Percentiles rank a stretch among this genome's conserved stretches.
These are phyloP conservation scores for Pelvicachromis taeniatus DNA, from an alignment of 2,113 vertebrate species.

Conservation along the genomic window DNA sequence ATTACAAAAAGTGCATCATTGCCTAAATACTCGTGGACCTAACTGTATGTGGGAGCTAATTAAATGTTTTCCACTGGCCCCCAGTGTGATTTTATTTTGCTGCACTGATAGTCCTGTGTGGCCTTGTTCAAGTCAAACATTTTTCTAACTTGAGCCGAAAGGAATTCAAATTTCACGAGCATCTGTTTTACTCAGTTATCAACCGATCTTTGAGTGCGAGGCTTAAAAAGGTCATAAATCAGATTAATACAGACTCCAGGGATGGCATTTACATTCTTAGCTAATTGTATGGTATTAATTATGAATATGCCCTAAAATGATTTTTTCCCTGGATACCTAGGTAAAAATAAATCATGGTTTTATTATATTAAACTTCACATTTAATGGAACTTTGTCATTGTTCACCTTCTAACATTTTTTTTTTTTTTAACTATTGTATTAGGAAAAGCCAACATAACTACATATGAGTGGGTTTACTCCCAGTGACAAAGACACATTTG, in stretches of 20 bases:
- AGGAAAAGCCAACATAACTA: not conserved
- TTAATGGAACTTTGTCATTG: not conserved
- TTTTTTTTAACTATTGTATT: not conserved
- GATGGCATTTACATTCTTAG: constrained; percentile 23
- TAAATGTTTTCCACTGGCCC: not conserved
- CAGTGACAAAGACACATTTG: not conserved
- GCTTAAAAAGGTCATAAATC: constrained; percentile 32
- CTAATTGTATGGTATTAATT: constrained; percentile 8
- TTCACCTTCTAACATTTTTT: not conserved
- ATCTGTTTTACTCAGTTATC: constrained; percentile 13
- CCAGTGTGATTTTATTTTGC: not conserved
- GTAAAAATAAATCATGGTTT: not conserved
- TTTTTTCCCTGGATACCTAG: not conserved
- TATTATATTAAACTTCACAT: not conserved
- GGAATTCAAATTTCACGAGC: not conserved
- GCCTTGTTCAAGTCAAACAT: not conserved
- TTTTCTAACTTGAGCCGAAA: not conserved
- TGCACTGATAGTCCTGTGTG: not conserved
- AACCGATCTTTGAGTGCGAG: not conserved
- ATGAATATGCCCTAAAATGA: constrained; percentile 10
- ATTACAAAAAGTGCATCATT: not conserved
- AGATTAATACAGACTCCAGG: constrained; percentile 5
- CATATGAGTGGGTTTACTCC: not conserved
- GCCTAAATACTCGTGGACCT: not conserved
- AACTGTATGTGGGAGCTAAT: not conserved